Conservation (phyloP, 30 jellyfish, hydroid and myxozoan genomes). For the Rhopilema esculentum region DNA sequence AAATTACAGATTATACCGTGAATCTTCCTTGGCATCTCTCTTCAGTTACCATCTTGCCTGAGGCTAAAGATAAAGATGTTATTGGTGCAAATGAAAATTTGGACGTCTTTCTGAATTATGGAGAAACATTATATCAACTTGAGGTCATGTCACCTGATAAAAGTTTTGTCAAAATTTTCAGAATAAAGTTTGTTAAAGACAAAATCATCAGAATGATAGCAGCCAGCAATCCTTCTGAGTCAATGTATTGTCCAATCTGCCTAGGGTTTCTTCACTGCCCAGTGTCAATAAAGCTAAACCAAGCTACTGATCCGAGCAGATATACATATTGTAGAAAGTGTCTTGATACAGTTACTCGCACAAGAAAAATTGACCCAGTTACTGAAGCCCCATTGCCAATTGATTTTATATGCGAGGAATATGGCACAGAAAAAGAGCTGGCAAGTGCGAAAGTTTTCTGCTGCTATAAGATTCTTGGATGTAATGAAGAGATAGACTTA, state of each 20-base stretch:
- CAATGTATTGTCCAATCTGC: constrained; percentile 47
- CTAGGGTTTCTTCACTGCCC: constrained; percentile 62
- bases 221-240: background rate
- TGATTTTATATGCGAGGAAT: constrained; percentile 39
- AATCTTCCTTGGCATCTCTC: constrained; percentile 60
- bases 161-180: background rate
- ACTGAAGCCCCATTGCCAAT: constrained; percentile 43
- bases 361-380: constrained; percentile 58
- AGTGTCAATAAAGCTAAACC: constrained; percentile 32
- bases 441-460: constrained; percentile 37
- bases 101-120: constrained; percentile 37
- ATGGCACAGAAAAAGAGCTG: constrained; percentile 8
- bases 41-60: constrained; percentile 41
- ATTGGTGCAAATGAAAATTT: constrained; percentile 50
- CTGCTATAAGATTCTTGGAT: constrained; percentile 38
- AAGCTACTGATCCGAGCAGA: background rate
- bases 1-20: constrained; percentile 48
- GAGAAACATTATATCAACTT: constrained; percentile 31
- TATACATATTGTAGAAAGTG: constrained; percentile 37
- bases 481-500: constrained; percentile 33
- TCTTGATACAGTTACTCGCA: constrained; percentile 52
- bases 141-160: constrained; percentile 75
- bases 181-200: constrained; percentile 9
- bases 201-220: constrained; percentile 6
- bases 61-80: constrained; percentile 56